Evolutionary conservation across 2,888 invertebrate genomes (phyloP), one percentile per base, ranked within the genome.

Genomic region (Synanthedon myopaeformis): DNA sequence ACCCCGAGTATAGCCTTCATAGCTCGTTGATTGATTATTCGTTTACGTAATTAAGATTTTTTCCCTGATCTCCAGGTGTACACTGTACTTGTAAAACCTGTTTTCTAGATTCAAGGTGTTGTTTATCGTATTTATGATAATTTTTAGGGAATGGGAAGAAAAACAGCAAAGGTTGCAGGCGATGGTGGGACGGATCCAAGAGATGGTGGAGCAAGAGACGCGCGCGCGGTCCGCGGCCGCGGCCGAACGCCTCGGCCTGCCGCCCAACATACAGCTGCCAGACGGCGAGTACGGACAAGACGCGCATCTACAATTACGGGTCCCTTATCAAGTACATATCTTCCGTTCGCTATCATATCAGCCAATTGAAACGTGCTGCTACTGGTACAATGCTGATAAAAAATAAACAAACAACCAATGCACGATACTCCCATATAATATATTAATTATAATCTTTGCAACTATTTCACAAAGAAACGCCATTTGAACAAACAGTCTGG

Each of bases 61-160:
- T 35, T 17, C 17, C 10, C 35, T 10, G 3, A 35, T 35, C 35
- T 10, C 10, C 35, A 35, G 10, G 35, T 35, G 8, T 35, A 35
- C 35, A 28, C 23, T 23, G 23, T 23, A 5, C 5, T 23, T 10
- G 35, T 35, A 10, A 35, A 35, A 35, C 35, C 10, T 6, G 6
- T 35, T 35, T 35, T 10, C 35, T 35, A 35, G 35, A 35, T 35
- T 35, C 35, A 35, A 35, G 35, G 6, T 35, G 35, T 35, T 35
- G 35, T 35, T 35, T 35, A 35, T 35, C 35, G 10, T 35, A 35
- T 35, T 35, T 35, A 10, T 35, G 8, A 35, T 35, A 35, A 74
- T 79, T 86, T 90, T 71, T 89, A 91, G 91, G 89, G 90, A 90
- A 90, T 91, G 91, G 91, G 90, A 90, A 83, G 90, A 90, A 83